Evolutionary conservation across 2,113 vertebrate species (phyloP).

Genomic region (Dascyllus trimaculatus): DNA sequence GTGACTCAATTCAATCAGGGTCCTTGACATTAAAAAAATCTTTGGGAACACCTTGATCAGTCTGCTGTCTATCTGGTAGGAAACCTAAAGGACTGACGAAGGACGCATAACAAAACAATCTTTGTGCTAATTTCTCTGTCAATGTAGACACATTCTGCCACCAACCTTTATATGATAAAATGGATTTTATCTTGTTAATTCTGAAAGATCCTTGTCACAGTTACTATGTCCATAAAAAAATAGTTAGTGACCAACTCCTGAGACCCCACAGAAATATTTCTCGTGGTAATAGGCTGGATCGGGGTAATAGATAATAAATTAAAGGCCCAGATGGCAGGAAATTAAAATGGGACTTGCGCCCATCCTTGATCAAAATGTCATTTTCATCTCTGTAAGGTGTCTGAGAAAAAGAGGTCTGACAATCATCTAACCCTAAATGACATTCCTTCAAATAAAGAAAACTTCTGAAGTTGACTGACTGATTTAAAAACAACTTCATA

Average conservation of each 20-base stretch:
- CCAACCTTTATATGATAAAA: constrained; percentile 4
- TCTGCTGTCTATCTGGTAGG: background rate
- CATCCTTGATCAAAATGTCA: constrained; percentile 22
- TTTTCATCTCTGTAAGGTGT: constrained; percentile 19
- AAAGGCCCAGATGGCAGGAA: background rate
- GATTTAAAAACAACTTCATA: too few species aligned
- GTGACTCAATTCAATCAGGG: background rate
- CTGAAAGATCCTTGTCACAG: background rate
- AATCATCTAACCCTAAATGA: background rate
- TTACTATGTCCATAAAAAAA: background rate
- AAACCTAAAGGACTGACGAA: background rate
- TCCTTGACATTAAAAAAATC: constrained; percentile 26
- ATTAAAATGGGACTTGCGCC: constrained; percentile 24
- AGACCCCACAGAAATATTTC: background rate
- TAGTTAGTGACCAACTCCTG: background rate
- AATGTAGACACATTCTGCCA: constrained; percentile 1
- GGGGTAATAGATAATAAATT: background rate
- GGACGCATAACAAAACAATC: background rate
- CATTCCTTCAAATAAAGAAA: background rate
- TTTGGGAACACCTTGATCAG: constrained; percentile 1
- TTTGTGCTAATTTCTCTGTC: constrained; percentile 23
- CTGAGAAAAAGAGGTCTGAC: background rate
- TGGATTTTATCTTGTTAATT: background rate
- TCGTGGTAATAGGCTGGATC: background rate
- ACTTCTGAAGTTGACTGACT: too few species aligned